Evolutionary conservation across 1,140 invertebrate species (phyloP), one percentile per base, ranked within the genome.

Genomic region (Spodoptera litura): DNA sequence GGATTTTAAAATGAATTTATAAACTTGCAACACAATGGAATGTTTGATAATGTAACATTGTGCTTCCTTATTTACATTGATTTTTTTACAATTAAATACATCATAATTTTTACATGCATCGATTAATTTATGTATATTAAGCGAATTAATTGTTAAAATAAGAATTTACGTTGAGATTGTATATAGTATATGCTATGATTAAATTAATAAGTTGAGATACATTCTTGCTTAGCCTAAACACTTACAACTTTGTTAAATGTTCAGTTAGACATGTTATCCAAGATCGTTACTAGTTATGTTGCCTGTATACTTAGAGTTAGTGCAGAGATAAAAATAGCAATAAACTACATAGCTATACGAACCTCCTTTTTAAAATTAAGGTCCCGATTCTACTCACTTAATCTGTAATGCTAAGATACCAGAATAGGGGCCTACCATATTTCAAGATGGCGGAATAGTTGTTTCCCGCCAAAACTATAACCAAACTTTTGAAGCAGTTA

Each of bases 101-200:
- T 77, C 74, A 64, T 64, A 12, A 75, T 64, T 64, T 75, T 74
- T 59, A 70, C 66, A 74, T 61, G 68, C 68, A 73, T 73, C 56
- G 73, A 76, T 79, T 81, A 53, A 79, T 78, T 72, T 71, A 79
- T 78, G 38, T 82, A 70, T 74, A 74, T 81, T 83, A 78, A 73
- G 68, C 68, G 53, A 74, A 78, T 76, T 72, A 74, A 64, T 80
- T 80, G 64, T 82, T 49, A 61, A 80, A 66, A 66, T 83, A 79
- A 80, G 81, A 78, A 81, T 83, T 81, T 81, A 80, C 66, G 62
- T 83, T 79, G 59, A 76, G 71, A 80, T 80, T 85, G 79, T 83
- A 85, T 80, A 85, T 85, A 80, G 55, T 74, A 66, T 76, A 70
- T 80, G 62, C 53, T 77, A 80, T 71, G 64, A 71, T 78, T 71